Conservation (phyloP, 1,140 invertebrate genomes). For the Lasaia peninsularis region DNA sequence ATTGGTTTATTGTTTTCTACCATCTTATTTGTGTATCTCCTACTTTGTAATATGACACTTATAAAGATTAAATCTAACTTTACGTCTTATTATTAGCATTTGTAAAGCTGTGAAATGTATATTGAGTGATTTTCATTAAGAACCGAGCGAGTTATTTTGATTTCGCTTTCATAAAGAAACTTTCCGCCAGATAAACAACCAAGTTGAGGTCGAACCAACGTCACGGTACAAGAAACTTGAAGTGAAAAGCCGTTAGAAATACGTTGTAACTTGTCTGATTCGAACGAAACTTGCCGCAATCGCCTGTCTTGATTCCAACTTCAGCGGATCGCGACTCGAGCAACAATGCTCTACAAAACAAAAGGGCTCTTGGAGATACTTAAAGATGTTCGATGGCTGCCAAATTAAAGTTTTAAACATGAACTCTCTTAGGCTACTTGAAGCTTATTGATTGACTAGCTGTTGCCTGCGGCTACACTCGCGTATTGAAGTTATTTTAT, state of each 20-base stretch:
- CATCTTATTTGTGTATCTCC: too few species aligned
- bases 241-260: slow-evolving; percentile 54
- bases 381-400: slow-evolving; percentile 27
- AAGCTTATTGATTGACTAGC: not conserved
- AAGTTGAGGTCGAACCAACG: slow-evolving; percentile 53
- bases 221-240: slow-evolving; percentile 53
- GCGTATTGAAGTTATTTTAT: too few species aligned
- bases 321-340: slow-evolving; percentile 41
- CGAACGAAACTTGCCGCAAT: slow-evolving; percentile 53
- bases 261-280: slow-evolving; percentile 62
- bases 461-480: too few species aligned
- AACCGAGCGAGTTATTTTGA: slow-evolving; percentile 4
- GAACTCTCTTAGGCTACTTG: not conserved
- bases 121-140: not conserved
- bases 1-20: too few species aligned
- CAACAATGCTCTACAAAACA: slow-evolving; percentile 59
- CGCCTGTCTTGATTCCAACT: slow-evolving; percentile 49
- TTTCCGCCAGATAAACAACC: slow-evolving; percentile 50
- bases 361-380: slow-evolving; percentile 46
- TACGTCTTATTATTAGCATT: too few species aligned
- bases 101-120: too few species aligned
- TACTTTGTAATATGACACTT: too few species aligned
- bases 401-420: slow-evolving; percentile 16
- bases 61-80: too few species aligned
- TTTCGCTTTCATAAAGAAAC: slow-evolving; percentile 45